Percentiles rank a stretch among this genome's conserved stretches.
Conservation (phyloP, 2,888 invertebrate genomes). For the Apantesis nais region DNA sequence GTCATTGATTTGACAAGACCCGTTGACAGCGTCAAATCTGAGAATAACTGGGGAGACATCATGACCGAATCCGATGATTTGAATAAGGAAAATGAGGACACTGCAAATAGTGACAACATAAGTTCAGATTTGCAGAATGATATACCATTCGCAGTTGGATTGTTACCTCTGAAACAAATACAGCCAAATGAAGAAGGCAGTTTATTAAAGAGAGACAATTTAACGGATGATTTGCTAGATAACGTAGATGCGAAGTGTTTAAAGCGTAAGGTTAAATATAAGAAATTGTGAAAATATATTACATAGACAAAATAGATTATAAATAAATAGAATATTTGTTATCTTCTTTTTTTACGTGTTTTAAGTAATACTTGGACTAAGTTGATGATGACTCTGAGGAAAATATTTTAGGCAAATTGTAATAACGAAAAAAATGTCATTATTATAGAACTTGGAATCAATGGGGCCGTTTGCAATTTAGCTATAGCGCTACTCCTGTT, state of each 20-base stretch:
- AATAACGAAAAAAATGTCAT: too few relatives aligned
- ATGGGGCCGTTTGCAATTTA: too few relatives aligned
- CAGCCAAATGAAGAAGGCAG: constrained; percentile 59
- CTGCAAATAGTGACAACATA: constrained; percentile 42
- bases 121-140: constrained; percentile 62
- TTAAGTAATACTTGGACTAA: neutral
- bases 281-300: constrained; percentile 59
- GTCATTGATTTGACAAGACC: constrained; percentile 64
- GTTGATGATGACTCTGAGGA: too few relatives aligned
- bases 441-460: too few relatives aligned
- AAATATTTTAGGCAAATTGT: too few relatives aligned
- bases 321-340: constrained; percentile 28
- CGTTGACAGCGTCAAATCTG: constrained; percentile 51
- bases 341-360: neutral
- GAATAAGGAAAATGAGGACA: constrained; percentile 61
- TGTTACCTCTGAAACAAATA: constrained; percentile 71
- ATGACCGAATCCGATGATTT: constrained; percentile 49
- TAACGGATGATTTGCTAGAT: constrained; percentile 60
- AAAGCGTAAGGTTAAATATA: constrained; percentile 78
- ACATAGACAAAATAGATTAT: constrained; percentile 18
- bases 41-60: constrained; percentile 57
- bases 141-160: constrained; percentile 79
- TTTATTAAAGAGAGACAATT: constrained; percentile 66
- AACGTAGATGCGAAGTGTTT: constrained; percentile 75
- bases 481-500: too few relatives aligned